Percentiles rank a stretch among this genome's conserved stretches.
Conservation (phyloP, 2,888 invertebrate species). For the Tridacna gigas region DNA sequence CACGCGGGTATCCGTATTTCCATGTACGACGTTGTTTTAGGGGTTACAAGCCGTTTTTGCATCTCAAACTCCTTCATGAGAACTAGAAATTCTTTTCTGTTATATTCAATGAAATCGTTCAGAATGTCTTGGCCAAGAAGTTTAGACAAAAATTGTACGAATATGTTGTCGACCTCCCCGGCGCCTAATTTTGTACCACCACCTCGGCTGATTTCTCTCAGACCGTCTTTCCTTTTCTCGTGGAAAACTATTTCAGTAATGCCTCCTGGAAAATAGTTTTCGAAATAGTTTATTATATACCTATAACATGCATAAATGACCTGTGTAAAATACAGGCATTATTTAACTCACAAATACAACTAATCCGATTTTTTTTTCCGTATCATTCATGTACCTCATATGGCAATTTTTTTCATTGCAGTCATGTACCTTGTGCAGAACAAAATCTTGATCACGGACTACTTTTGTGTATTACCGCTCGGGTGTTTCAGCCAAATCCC, state of each 20-base stretch:
- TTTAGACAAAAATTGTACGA: conserved; percentile 60
- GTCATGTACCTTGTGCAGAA: too few species aligned
- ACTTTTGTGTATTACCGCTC: too few species aligned
- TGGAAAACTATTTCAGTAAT: conserved; percentile 62
- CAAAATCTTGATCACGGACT: too few species aligned
- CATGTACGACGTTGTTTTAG: conserved; percentile 42
- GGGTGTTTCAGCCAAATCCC: too few species aligned
- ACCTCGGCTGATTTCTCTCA: conserved; percentile 58
- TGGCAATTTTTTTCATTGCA: too few species aligned
- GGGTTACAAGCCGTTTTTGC: conserved; percentile 51
- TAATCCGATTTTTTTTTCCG: too few species aligned
- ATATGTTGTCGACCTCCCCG: conserved; percentile 60
- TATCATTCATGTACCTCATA: too few species aligned
- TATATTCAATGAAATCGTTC: conserved; percentile 45
- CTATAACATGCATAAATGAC: too few species aligned
- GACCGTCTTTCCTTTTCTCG: conserved; percentile 59
- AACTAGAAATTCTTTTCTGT: conserved; percentile 54
- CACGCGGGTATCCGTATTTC: conserved; percentile 58
- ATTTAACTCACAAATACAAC: too few species aligned
- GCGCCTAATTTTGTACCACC: conserved; percentile 56
- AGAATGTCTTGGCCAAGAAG: conserved; percentile 53
- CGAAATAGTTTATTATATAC: too few species aligned
- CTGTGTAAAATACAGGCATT: too few species aligned
- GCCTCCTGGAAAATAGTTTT: conserved; percentile 51
- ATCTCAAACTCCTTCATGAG: conserved; percentile 63